A percentile compares a stretch with the other conserved stretches of the same genome.
Conservation (phyloP, 2,888 invertebrate genomes). For the Anaspis maculata region DNA sequence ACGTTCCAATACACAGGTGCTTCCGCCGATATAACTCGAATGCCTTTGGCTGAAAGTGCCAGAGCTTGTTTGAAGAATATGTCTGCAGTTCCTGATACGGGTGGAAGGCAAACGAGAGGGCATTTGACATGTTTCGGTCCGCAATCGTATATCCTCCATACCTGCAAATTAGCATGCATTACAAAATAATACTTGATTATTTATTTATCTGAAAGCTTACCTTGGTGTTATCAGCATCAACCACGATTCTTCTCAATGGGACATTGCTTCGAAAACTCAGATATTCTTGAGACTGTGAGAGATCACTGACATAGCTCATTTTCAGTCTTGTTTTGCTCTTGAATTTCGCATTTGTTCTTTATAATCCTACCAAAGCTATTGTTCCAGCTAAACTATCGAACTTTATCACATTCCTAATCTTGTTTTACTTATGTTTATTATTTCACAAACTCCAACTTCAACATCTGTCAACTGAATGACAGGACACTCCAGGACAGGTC, state of each 20-base stretch:
- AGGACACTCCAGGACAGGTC: too few species aligned
- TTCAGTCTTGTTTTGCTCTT: slow-evolving; percentile 21
- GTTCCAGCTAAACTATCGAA: too few species aligned
- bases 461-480: too few species aligned
- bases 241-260: slow-evolving; percentile 65
- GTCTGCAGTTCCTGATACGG: slow-evolving; percentile 84
- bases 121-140: slow-evolving; percentile 72
- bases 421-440: too few species aligned
- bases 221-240: slow-evolving; percentile 71
- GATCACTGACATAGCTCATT: slow-evolving; percentile 62
- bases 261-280: slow-evolving; percentile 70
- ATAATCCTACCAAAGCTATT: too few species aligned
- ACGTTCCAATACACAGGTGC: slow-evolving; percentile 84
- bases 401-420: too few species aligned
- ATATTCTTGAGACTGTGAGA: slow-evolving; percentile 69
- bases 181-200: background rate
- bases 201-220: slow-evolving; percentile 38
- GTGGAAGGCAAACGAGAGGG: slow-evolving; percentile 78
- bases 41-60: slow-evolving; percentile 68
- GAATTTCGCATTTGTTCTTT: too few species aligned
- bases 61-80: slow-evolving; percentile 79
- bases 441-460: too few species aligned
- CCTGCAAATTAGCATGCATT: slow-evolving; percentile 41
- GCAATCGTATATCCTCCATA: slow-evolving; percentile 83
- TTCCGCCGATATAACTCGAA: slow-evolving; percentile 76